phyloP scores from a whole-genome alignment of 2,113 vertebrate species.

The Muntiacus reevesi region DNA sequence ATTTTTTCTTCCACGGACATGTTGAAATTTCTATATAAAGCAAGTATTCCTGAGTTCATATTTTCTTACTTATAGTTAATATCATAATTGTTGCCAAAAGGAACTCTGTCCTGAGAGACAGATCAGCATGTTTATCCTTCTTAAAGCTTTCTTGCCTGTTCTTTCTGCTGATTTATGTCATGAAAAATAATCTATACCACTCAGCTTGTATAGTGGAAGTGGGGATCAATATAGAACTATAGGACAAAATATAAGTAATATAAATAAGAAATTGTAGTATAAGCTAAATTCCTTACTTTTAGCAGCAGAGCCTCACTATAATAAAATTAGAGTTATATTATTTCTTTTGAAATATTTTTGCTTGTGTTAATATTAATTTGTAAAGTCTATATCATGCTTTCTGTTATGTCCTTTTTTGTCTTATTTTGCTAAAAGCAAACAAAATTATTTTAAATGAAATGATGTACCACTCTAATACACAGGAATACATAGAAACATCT shows the following conservation, averaged over 20 bases:
- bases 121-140: not conserved
- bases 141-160: not conserved
- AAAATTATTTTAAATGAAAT: not conserved
- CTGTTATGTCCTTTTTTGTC: not conserved
- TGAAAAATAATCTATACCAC: not conserved
- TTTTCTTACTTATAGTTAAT: not conserved
- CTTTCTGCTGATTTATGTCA: not conserved
- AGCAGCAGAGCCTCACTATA: not conserved
- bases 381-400: not conserved
- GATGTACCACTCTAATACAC: not conserved
- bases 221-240: not conserved
- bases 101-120: not conserved
- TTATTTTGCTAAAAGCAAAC: not conserved
- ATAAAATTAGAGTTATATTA: not conserved
- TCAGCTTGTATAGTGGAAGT: not conserved
- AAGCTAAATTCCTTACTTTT: not conserved
- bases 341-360: not conserved
- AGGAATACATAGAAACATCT: not conserved
- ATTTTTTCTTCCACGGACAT: not conserved
- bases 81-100: not conserved
- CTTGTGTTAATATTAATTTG: not conserved
- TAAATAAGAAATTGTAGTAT: not conserved
- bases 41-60: not conserved
- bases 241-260: not conserved
- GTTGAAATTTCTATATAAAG: not conserved